A percentile compares a stretch with the other conserved stretches of the same genome.
Evolutionary conservation across 2,888 invertebrate genomes (phyloP).

Genomic region (Bellardia pandia): DNA sequence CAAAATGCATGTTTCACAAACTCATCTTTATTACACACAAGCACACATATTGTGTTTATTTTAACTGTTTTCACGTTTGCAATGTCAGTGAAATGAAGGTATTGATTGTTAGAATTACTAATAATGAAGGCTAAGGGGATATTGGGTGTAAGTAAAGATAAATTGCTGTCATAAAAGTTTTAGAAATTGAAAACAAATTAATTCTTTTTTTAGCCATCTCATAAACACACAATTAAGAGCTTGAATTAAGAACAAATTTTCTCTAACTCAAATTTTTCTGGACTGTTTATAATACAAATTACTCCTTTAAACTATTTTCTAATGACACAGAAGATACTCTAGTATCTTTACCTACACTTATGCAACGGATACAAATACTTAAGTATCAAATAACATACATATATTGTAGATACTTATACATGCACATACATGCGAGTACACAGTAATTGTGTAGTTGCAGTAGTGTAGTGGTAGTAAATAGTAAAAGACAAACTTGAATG

Average conservation of each 20-base stretch:
- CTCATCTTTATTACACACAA: constrained; percentile 31
- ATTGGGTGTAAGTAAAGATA: too few species aligned
- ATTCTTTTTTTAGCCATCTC: too few species aligned
- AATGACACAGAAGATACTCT: neutral
- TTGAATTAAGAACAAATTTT: too few species aligned
- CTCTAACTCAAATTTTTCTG: too few species aligned
- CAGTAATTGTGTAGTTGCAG: constrained; percentile 25
- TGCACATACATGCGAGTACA: neutral
- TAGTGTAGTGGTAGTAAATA: constrained; percentile 49
- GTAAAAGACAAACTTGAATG: constrained; percentile 58
- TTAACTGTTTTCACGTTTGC: neutral
- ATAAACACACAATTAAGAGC: too few species aligned
- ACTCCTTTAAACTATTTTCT: constrained; percentile 14
- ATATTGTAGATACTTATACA: constrained; percentile 3
- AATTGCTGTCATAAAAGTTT: too few species aligned
- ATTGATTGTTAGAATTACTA: neutral
- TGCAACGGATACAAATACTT: constrained; percentile 55
- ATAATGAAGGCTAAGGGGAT: too few species aligned
- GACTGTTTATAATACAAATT: neutral
- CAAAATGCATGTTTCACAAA: constrained; percentile 41
- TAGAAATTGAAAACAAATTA: too few species aligned
- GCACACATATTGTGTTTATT: constrained; percentile 23
- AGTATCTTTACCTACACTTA: constrained; percentile 31
- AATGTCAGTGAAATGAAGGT: constrained; percentile 7
- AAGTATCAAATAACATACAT: constrained; percentile 53